These are phyloP conservation scores for Sarcophaga subvicina DNA, from an alignment of 2,888 invertebrate genomes.

Conservation along the genomic window DNA sequence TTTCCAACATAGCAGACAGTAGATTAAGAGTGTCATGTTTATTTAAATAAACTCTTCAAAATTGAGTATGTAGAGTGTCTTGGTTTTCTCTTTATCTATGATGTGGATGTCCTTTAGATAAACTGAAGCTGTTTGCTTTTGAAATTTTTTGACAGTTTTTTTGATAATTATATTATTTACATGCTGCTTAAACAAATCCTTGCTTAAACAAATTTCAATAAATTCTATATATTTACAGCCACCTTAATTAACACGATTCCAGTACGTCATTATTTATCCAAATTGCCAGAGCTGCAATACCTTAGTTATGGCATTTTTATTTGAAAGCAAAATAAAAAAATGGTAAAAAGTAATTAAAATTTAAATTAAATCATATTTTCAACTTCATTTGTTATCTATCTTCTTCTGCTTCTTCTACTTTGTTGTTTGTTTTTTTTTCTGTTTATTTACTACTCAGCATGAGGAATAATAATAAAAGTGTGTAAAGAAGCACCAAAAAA, in stretches of 20 bases:
- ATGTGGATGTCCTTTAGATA: too few relatives aligned
- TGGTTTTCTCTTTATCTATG: too few relatives aligned
- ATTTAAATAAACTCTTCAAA: too few relatives aligned
- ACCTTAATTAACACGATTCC: slow-evolving; percentile 9
- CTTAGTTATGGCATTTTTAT: neutral
- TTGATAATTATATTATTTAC: neutral
- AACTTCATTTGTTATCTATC: slow-evolving; percentile 16
- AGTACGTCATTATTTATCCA: neutral
- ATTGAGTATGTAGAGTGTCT: too few relatives aligned
- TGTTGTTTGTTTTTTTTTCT: too few relatives aligned
- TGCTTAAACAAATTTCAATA: neutral
- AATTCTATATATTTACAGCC: neutral
- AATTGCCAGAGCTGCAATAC: neutral
- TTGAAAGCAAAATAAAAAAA: neutral
- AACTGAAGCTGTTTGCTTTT: too few relatives aligned
- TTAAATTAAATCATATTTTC: slow-evolving; percentile 46
- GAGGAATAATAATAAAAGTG: neutral
- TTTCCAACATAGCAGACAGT: too few relatives aligned
- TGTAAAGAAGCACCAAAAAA: neutral
- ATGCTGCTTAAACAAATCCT: neutral
- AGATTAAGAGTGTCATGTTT: too few relatives aligned
- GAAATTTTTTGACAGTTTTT: neutral
- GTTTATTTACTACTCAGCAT: neutral
- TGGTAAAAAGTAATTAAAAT: slow-evolving; percentile 23
- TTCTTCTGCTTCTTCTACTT: neutral